phyloP scores from a whole-genome alignment of 2,797 vertebrate genomes.

The Halcyon leucocephala region DNA sequence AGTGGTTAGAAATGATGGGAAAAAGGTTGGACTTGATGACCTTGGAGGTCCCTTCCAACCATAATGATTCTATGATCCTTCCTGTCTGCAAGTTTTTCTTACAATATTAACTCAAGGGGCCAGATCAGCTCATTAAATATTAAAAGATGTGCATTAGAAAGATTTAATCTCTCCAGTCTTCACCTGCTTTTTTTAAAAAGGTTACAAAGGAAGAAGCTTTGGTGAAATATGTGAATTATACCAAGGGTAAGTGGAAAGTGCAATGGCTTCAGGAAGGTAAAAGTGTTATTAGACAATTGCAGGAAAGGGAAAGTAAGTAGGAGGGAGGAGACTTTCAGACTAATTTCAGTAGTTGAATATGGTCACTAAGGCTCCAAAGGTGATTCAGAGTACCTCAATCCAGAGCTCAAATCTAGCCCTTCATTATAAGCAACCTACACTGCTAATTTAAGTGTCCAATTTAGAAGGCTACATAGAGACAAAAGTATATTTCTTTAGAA shows the following conservation, averaged over 20 bases:
- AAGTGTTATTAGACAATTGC: background rate
- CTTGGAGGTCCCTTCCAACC: too few species aligned
- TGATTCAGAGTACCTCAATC: background rate
- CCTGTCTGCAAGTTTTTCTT: background rate
- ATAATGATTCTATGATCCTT: too few species aligned
- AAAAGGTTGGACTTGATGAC: too few species aligned
- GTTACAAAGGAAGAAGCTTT: background rate
- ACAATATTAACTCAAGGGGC: background rate
- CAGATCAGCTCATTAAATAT: background rate
- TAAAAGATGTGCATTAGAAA: background rate
- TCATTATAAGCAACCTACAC: background rate
- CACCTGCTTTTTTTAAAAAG: background rate
- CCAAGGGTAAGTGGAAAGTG: background rate
- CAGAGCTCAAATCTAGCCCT: background rate
- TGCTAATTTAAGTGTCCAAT: background rate
- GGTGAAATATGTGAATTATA: background rate
- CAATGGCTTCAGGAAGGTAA: background rate
- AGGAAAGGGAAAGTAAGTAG: background rate
- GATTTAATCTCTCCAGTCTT: background rate
- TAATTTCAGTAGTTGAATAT: background rate
- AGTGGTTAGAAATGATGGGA: too few species aligned
- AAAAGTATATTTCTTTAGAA: background rate
- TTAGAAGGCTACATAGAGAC: background rate
- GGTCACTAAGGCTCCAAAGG: background rate
- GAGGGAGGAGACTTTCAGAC: background rate